These are phyloP conservation scores for Stictonetta naevosa DNA, from an alignment of 2,113 vertebrate species.

Conservation along the genomic window DNA sequence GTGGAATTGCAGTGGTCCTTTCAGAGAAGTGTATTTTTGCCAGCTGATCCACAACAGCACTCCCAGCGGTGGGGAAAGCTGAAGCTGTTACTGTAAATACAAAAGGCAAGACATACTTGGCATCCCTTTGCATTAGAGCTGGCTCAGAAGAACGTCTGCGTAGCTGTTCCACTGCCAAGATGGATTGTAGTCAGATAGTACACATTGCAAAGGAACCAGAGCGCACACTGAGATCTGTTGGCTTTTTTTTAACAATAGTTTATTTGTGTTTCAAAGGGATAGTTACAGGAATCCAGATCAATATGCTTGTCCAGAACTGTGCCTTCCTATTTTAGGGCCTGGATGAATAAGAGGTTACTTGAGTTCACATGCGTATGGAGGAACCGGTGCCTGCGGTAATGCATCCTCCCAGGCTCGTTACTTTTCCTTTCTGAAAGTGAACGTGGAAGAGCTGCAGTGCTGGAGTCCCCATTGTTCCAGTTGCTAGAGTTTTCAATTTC, in stretches of 20 bases:
- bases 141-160: conserved; percentile 72
- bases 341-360: conserved; percentile 70
- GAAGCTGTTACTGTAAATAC: conserved; percentile 72
- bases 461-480: conserved; percentile 36
- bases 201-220: conserved; percentile 70
- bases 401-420: conserved; percentile 43
- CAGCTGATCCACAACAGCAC: conserved; percentile 65
- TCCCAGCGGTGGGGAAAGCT: conserved; percentile 65
- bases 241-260: conserved; percentile 70
- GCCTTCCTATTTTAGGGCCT: conserved; percentile 65
- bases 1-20: conserved; percentile 54
- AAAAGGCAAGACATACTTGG: conserved; percentile 72
- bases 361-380: conserved; percentile 65
- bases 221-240: conserved; percentile 71
- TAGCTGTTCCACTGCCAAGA: conserved; percentile 68
- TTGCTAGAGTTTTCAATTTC: background rate
- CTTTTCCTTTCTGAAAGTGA: conserved; percentile 54
- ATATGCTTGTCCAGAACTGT: conserved; percentile 69
- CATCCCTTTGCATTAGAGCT: conserved; percentile 69
- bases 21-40: conserved; percentile 56
- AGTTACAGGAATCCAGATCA: conserved; percentile 74
- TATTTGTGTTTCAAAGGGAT: conserved; percentile 75
- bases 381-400: conserved; percentile 34
- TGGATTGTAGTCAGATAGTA: conserved; percentile 72
- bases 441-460: conserved; percentile 50